Evolutionary conservation across 2,113 vertebrate species (phyloP).

Genomic region (Pholis gunnellus): DNA sequence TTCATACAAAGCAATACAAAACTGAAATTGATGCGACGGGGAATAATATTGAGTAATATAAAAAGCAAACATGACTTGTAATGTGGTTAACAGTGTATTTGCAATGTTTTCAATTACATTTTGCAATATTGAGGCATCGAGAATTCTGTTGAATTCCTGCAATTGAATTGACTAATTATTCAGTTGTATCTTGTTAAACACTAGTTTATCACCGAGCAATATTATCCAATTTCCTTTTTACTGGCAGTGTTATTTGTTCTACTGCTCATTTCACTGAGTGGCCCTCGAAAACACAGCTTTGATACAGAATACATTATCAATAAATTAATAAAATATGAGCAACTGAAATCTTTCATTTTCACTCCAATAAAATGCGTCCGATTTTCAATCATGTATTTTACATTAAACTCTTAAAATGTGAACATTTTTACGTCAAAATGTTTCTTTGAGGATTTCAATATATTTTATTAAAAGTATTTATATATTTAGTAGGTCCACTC

Average conservation of each 20-base stretch:
- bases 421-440: background rate
- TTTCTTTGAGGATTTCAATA: background rate
- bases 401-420: background rate
- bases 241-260: constrained; percentile 14
- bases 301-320: background rate
- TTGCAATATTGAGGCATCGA: background rate
- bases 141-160: background rate
- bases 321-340: background rate
- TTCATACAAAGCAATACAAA: background rate
- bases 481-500: background rate
- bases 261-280: constrained; percentile 10
- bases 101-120: background rate
- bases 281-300: background rate
- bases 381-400: background rate
- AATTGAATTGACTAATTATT: constrained; percentile 14
- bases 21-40: background rate
- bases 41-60: background rate
- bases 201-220: constrained; percentile 17
- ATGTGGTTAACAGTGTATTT: background rate
- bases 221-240: constrained; percentile 27
- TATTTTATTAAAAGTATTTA: background rate
- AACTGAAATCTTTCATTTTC: background rate
- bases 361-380: background rate
- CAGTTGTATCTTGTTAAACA: constrained; percentile 9
- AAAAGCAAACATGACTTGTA: background rate